phyloP scores from a whole-genome alignment of 2,797 vertebrate genomes.

The Gouania willdenowi region DNA sequence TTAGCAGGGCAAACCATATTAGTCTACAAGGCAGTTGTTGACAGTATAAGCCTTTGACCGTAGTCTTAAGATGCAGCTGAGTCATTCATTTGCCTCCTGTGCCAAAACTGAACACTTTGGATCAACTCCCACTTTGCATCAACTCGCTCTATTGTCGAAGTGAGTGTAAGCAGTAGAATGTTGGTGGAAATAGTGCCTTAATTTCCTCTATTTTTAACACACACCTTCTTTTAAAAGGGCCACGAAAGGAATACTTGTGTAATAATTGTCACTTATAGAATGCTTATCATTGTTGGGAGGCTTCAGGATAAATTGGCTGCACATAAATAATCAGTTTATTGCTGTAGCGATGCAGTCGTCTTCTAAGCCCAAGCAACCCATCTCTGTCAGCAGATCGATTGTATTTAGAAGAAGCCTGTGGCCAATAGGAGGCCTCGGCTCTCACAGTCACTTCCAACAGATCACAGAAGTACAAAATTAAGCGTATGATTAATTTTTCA shows the following conservation, averaged over 20 bases:
- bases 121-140: too few species aligned
- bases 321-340: slow-evolving; percentile 66
- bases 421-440: slow-evolving; percentile 54
- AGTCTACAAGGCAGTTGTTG: too few species aligned
- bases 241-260: background rate
- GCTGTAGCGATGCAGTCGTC: slow-evolving; percentile 58
- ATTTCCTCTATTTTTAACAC: too few species aligned
- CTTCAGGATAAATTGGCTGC: slow-evolving; percentile 35
- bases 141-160: too few species aligned
- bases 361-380: slow-evolving; percentile 28
- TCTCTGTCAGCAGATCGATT: slow-evolving; percentile 35
- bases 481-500: slow-evolving; percentile 97
- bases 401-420: slow-evolving; percentile 43
- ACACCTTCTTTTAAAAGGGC: too few species aligned
- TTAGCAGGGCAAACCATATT: too few species aligned
- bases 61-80: too few species aligned
- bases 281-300: slow-evolving; percentile 25
- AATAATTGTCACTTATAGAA: slow-evolving; percentile 16
- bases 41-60: too few species aligned
- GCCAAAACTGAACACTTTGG: too few species aligned
- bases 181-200: too few species aligned
- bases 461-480: slow-evolving; percentile 83
- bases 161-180: too few species aligned
- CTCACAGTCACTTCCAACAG: slow-evolving; percentile 79
- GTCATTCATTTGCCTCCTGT: too few species aligned